Evolutionary conservation across 2,797 vertebrate genomes (phyloP), one percentile per base, ranked within the genome.

Genomic region (Distichodus sexfasciatus): DNA sequence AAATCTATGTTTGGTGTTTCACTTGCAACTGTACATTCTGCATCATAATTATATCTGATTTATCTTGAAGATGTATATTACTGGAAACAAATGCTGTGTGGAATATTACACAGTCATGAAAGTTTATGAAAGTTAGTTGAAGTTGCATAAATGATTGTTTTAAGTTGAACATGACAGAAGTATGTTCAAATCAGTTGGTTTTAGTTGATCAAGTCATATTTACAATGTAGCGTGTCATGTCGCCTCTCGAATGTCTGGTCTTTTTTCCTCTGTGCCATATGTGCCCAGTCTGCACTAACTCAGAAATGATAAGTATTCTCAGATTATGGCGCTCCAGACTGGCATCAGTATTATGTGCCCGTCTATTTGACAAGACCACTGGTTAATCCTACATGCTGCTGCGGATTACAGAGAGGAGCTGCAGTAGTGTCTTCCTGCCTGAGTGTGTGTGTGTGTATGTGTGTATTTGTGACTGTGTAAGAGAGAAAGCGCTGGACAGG

Each of bases 221-320:
- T 14, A 33, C 31, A 46, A 24, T 58, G 51, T 61, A 44, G 46
- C 53, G 58, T 61, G 74, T 47, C 53, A 61, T 55, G 55, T 53
- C 50, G 50, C 57, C 46, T 35, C 7, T 35, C 46, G 50, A 28
- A 36, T 55, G 40, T 69, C 26, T 58, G 67, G 46, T 62, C n/a
- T 40, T 35, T 19, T 57, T 19, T 23, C 21, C 19, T 26, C 44
- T 21, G 9, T 2, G 31, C 48, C 44, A 64, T 71, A 46, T 63
- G 70, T 41, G 62, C 43, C 24, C 19, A 51, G 46, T 41, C 58
- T 47, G 36, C 23, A 54, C 50, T 33, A 44, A 48, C n/a, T 26
- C 29, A 21, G 6, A 4, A 11, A 15, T 28, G 26, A 38, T 26
- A 44, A 33, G 68, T 36, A 38, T 23, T 41, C 12, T 47, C 19